These are phyloP conservation scores for Tachysurus fulvidraco DNA, from an alignment of 2,113 vertebrate genomes.

Conservation along the genomic window DNA sequence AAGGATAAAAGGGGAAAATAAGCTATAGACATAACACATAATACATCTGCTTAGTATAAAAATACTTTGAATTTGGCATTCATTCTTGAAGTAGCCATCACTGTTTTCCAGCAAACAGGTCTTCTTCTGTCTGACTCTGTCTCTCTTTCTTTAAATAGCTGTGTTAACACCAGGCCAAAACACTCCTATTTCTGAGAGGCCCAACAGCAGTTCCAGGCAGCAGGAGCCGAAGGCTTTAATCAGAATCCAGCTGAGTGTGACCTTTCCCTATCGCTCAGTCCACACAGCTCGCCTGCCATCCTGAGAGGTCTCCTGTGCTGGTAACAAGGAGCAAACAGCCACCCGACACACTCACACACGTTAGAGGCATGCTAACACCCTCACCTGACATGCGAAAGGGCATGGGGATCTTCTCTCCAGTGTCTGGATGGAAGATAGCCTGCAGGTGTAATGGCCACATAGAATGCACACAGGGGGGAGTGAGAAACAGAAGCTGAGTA, in stretches of 20 bases:
- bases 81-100: slow-evolving; percentile 35
- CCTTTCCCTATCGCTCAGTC: slow-evolving; percentile 68
- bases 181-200: slow-evolving; percentile 56
- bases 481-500: slow-evolving; percentile 15
- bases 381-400: slow-evolving; percentile 97
- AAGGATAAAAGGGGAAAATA: neutral
- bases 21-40: neutral
- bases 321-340: slow-evolving; percentile 63
- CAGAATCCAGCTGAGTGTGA: slow-evolving; percentile 74
- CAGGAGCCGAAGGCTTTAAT: slow-evolving; percentile 68
- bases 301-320: slow-evolving; percentile 57
- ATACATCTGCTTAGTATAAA: slow-evolving; percentile 48
- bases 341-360: slow-evolving; percentile 30
- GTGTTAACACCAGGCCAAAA: slow-evolving; percentile 60
- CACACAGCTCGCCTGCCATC: slow-evolving; percentile 60
- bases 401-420: slow-evolving; percentile 94
- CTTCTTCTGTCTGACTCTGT: neutral
- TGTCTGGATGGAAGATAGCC: slow-evolving; percentile 94
- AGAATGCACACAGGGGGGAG: slow-evolving; percentile 40
- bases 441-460: slow-evolving; percentile 63
- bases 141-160: slow-evolving; percentile 46
- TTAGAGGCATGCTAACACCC: slow-evolving; percentile 11
- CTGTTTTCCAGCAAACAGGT: slow-evolving; percentile 37
- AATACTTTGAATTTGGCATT: slow-evolving; percentile 24
- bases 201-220: slow-evolving; percentile 58